Evolutionary conservation across 2,113 vertebrate genomes (phyloP).

Genomic region (Passerina amoena): DNA sequence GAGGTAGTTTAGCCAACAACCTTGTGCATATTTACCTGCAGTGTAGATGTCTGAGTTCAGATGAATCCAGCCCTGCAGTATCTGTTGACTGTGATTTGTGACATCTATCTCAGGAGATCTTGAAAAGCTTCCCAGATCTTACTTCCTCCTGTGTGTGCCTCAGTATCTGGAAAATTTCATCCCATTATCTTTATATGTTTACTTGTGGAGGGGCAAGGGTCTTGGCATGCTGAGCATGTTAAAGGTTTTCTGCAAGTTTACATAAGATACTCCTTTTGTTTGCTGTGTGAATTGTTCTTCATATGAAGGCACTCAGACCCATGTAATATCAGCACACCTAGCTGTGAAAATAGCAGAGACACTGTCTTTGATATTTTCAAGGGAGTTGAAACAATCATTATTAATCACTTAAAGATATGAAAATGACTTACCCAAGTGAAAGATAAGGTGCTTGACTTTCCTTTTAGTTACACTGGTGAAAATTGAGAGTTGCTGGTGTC

Average conservation of each 20-base stretch:
- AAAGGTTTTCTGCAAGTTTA: background rate
- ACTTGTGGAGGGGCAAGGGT: background rate
- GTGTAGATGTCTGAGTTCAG: background rate
- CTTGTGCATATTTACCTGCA: background rate
- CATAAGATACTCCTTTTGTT: background rate
- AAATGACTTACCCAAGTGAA: background rate
- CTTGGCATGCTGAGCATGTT: background rate
- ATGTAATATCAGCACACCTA: background rate
- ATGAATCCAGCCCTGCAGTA: background rate
- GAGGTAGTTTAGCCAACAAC: background rate
- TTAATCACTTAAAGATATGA: background rate
- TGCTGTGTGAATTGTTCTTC: background rate
- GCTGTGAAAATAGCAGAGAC: background rate
- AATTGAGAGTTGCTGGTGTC: constrained; percentile 19
- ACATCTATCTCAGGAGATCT: background rate
- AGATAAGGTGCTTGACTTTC: background rate
- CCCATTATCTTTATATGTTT: background rate
- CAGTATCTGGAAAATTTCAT: background rate
- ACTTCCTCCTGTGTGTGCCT: background rate
- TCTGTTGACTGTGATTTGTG: background rate
- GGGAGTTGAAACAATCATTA: background rate
- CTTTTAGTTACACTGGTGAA: background rate
- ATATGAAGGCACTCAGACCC: background rate
- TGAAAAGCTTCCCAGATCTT: background rate
- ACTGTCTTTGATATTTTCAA: background rate